phyloP scores from a whole-genome alignment of 2,888 invertebrate genomes.

The Pristionchus fissidentatus region DNA sequence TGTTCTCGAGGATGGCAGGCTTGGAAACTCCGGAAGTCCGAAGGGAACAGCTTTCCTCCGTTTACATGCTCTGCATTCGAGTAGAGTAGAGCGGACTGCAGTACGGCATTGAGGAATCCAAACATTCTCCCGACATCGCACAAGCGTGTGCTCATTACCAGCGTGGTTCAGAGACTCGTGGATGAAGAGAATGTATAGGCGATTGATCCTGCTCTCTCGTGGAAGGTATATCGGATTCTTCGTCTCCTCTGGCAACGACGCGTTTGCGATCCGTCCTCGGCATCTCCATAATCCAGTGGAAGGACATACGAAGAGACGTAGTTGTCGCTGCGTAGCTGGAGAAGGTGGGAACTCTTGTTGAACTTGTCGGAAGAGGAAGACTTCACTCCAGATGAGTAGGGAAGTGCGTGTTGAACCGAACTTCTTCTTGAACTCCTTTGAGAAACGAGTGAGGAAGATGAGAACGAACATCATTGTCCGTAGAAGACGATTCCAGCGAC shows the following conservation, averaged over 20 bases:
- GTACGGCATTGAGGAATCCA: conserved; percentile 5
- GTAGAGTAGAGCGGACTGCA: not conserved
- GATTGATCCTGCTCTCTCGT: not conserved
- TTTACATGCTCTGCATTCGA: not conserved
- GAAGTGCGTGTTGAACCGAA: not conserved
- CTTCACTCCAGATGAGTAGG: not conserved
- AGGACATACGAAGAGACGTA: not conserved
- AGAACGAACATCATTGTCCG: not conserved
- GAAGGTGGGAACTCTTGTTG: not conserved
- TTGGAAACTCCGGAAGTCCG: not conserved
- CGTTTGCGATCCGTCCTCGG: not conserved
- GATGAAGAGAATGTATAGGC: not conserved
- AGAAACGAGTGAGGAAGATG: not conserved
- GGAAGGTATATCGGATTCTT: conserved; percentile 11
- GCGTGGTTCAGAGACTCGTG: not conserved
- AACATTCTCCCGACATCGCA: not conserved
- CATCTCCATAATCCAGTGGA: not conserved
- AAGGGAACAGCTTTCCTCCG: not conserved
- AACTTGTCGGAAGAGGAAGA: not conserved
- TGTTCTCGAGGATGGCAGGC: not conserved
- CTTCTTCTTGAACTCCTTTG: not conserved
- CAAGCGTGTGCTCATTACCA: not conserved
- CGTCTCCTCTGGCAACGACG: not conserved
- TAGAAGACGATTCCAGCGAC: not conserved
- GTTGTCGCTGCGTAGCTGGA: not conserved